Percentiles rank a stretch among this genome's conserved stretches.
phyloP scores from a whole-genome alignment of 2,888 invertebrate species.

The Bombylius major region DNA sequence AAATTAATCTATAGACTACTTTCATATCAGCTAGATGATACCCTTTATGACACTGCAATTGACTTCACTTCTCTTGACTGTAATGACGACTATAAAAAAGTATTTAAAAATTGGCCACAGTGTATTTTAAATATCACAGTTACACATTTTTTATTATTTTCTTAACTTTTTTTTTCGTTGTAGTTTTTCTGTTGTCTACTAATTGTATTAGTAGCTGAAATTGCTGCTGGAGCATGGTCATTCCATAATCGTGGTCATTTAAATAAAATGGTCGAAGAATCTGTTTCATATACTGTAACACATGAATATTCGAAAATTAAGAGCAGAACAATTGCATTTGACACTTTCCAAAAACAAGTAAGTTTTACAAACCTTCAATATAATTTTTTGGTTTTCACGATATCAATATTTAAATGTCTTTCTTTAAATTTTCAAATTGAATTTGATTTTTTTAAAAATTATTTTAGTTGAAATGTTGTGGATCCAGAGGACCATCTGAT shows the following conservation, averaged over 20 bases:
- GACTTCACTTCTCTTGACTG: too few species aligned
- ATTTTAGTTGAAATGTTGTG: slow-evolving; percentile 61
- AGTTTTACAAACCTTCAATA: slow-evolving; percentile 16
- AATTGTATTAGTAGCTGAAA: slow-evolving; percentile 63
- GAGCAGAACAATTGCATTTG: slow-evolving; percentile 48
- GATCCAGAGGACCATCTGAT: slow-evolving; percentile 56
- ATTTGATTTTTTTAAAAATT: background rate
- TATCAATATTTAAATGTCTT: background rate
- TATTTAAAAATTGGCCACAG: too few species aligned
- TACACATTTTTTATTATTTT: too few species aligned
- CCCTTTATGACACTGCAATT: too few species aligned
- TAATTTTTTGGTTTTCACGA: background rate
- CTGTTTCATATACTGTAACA: slow-evolving; percentile 49
- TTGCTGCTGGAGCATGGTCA: slow-evolving; percentile 66
- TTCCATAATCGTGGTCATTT: slow-evolving; percentile 56
- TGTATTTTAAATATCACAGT: too few species aligned
- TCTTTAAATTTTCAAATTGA: background rate
- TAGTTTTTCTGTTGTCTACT: slow-evolving; percentile 68
- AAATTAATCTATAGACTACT: too few species aligned
- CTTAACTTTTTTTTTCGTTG: slow-evolving; percentile 18
- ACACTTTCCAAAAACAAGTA: slow-evolving; percentile 52
- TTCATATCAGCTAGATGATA: too few species aligned
- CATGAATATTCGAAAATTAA: slow-evolving; percentile 46
- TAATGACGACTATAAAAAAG: too few species aligned
- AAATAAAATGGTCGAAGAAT: slow-evolving; percentile 48